phyloP scores from a whole-genome alignment of 2,113 vertebrate genomes.

The Fulica atra region DNA sequence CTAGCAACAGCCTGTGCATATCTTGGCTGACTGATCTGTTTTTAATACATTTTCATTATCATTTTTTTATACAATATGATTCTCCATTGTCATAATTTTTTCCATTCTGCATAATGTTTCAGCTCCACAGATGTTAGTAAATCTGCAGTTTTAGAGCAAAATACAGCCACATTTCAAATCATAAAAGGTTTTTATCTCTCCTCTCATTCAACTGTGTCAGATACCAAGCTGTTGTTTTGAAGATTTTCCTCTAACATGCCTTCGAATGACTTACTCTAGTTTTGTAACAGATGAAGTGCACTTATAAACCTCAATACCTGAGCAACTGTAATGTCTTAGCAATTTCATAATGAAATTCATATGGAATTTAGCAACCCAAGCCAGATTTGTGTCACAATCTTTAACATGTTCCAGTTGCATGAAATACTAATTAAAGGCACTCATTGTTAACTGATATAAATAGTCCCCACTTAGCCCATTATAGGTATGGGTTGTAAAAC shows the following conservation, averaged over 20 bases:
- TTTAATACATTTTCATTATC: background rate
- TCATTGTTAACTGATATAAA: slow-evolving; percentile 82
- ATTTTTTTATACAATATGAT: background rate
- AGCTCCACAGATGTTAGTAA: background rate
- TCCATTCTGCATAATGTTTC: background rate
- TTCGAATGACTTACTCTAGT: background rate
- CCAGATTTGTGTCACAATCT: slow-evolving; percentile 82
- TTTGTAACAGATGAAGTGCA: slow-evolving; percentile 66
- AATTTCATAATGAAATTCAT: slow-evolving; percentile 83
- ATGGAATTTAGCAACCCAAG: slow-evolving; percentile 73
- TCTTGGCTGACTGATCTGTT: background rate
- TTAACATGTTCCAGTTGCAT: slow-evolving; percentile 81
- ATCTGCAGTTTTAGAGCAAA: background rate
- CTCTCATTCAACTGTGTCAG: background rate
- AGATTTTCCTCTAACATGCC: background rate
- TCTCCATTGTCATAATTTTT: background rate
- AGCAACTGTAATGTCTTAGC: slow-evolving; percentile 71
- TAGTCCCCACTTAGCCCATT: slow-evolving; percentile 78
- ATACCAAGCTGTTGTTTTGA: background rate
- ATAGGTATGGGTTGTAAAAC: slow-evolving; percentile 78
- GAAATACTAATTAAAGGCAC: slow-evolving; percentile 83
- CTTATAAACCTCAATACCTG: slow-evolving; percentile 76
- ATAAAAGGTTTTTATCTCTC: background rate
- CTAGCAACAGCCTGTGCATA: background rate
- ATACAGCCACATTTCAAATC: background rate